These are phyloP conservation scores for Trichacis sp. DNA, from an alignment of 2,888 invertebrate genomes.

Conservation along the genomic window DNA sequence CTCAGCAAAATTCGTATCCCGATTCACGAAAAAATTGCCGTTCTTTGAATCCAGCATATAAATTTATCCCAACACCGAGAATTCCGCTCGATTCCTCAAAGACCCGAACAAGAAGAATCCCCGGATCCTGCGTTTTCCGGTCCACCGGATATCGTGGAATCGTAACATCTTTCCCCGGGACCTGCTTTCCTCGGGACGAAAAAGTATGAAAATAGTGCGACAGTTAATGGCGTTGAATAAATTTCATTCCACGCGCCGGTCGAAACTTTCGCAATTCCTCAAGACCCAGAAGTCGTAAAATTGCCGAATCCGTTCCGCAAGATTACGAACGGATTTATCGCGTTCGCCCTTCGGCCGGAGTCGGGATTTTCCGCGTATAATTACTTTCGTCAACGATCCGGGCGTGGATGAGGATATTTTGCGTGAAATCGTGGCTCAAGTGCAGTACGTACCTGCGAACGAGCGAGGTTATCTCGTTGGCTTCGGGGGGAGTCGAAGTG, in stretches of 20 bases:
- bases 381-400: not conserved
- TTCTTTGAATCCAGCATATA: too few species aligned
- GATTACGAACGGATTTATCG: not conserved
- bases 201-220: not conserved
- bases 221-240: slow-evolving; percentile 1
- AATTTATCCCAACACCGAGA: too few species aligned
- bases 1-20: too few species aligned
- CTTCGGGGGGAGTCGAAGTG: slow-evolving; percentile 36
- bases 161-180: too few species aligned
- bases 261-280: not conserved
- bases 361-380: not conserved
- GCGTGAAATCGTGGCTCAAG: not conserved
- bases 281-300: not conserved
- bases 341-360: not conserved
- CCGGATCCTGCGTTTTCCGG: too few species aligned
- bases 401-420: not conserved
- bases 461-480: slow-evolving; percentile 6
- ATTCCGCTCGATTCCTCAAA: too few species aligned
- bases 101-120: too few species aligned
- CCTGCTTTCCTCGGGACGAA: too few species aligned
- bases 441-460: slow-evolving; percentile 5
- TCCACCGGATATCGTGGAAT: too few species aligned
- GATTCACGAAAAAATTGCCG: too few species aligned
- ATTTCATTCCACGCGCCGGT: not conserved
- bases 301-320: not conserved